These are phyloP conservation scores for Pelagia noctiluca DNA, from an alignment of 30 jellyfish, hydroid and myxozoan species.

Conservation along the genomic window DNA sequence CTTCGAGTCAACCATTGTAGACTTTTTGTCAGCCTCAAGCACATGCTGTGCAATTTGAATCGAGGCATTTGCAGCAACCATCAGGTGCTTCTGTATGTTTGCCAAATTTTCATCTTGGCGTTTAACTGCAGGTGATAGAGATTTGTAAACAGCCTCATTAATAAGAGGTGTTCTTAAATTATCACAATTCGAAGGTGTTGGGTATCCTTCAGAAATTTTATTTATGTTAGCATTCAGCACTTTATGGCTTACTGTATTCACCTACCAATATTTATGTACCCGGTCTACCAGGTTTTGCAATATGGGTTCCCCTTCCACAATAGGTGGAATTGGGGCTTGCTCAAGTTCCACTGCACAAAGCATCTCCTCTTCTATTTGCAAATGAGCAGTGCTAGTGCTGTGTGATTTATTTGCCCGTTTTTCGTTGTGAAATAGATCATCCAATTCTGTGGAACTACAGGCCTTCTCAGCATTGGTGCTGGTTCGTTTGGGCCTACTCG, in stretches of 20 bases:
- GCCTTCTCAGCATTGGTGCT: background rate
- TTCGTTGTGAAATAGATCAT: background rate
- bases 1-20: conserved; percentile 11
- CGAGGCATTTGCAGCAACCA: background rate
- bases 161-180: background rate
- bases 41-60: conserved; percentile 11
- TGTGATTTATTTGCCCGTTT: background rate
- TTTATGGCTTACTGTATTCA: background rate
- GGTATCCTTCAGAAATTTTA: background rate
- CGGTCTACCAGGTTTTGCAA: conserved; percentile 6
- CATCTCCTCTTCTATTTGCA: background rate
- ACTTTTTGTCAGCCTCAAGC: conserved; percentile 26
- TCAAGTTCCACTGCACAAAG: background rate
- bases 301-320: background rate
- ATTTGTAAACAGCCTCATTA: background rate
- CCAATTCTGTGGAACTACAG: background rate
- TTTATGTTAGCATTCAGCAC: background rate
- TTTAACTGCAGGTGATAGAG: background rate
- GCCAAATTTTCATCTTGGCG: background rate
- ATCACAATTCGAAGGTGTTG: background rate
- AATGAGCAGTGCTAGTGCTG: background rate
- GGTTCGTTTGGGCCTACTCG: background rate
- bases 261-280: background rate
- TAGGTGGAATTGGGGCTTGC: background rate
- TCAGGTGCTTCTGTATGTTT: background rate